A percentile compares a stretch with the other conserved stretches of the same genome.
These are phyloP conservation scores for Cuniculus paca DNA, from an alignment of 2,797 vertebrate genomes.

Conservation along the genomic window DNA sequence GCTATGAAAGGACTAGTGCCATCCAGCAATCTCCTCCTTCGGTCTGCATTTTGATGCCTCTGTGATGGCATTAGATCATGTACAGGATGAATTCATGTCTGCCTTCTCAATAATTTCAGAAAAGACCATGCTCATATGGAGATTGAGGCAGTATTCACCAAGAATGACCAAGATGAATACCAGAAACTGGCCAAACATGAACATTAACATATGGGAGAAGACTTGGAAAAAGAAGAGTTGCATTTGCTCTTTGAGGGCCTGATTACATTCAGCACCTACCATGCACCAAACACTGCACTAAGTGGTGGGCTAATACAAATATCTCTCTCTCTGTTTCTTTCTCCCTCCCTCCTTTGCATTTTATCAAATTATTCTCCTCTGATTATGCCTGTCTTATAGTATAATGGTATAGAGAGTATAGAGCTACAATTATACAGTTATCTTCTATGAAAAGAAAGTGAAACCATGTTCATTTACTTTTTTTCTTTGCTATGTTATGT, in stretches of 20 bases:
- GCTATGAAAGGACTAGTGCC: neutral
- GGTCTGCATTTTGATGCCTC: neutral
- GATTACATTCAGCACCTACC: neutral
- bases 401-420: too few species aligned
- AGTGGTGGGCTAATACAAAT: too few species aligned
- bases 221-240: constrained; percentile 98
- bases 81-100: neutral
- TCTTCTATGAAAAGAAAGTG: too few species aligned
- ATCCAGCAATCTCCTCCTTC: neutral
- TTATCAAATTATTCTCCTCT: too few species aligned
- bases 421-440: too few species aligned
- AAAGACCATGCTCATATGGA: constrained; percentile 98
- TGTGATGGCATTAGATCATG: neutral
- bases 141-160: constrained; percentile 99
- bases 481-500: too few species aligned
- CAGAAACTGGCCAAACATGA: constrained; percentile 97
- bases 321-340: too few species aligned
- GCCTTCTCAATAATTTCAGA: constrained; percentile 85
- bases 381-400: too few species aligned
- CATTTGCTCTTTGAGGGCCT: constrained; percentile 63
- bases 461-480: too few species aligned
- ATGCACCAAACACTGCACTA: too few species aligned
- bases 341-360: too few species aligned
- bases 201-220: constrained; percentile 98
- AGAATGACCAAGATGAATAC: constrained; percentile 97